Evolutionary conservation across 2,113 vertebrate genomes (phyloP).

Genomic region (Sterrhoptilus dennistouni): DNA sequence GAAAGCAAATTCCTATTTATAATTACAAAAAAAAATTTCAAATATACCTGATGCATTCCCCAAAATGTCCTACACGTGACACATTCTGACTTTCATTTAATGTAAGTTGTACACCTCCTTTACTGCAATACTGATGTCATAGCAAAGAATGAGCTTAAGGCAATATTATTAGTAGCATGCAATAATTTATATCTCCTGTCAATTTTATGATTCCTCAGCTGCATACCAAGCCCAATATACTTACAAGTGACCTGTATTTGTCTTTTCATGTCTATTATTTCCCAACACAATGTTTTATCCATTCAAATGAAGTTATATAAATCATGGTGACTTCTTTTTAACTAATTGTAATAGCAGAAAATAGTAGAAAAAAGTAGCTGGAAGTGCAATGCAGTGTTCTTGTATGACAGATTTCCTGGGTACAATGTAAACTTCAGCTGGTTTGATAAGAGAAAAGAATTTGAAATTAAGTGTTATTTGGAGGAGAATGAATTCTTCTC

Average conservation of each 20-base stretch:
- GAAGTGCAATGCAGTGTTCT: not conserved
- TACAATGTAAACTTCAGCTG: not conserved
- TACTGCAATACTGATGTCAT: not conserved
- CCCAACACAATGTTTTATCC: not conserved
- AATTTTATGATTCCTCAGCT: not conserved
- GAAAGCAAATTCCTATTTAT: not conserved
- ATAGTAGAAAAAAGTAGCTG: not conserved
- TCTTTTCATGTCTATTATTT: not conserved
- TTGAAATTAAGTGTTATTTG: constrained; percentile 32
- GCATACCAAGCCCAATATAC: not conserved
- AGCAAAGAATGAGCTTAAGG: not conserved
- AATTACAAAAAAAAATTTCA: not conserved
- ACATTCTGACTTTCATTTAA: not conserved
- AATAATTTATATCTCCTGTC: not conserved
- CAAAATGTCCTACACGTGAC: not conserved
- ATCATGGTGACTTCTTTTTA: not conserved
- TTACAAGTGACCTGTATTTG: not conserved
- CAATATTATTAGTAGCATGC: not conserved
- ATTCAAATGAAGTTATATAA: not conserved
- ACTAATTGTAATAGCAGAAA: not conserved
- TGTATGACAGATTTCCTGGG: not conserved
- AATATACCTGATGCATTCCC: not conserved
- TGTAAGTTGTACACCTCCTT: not conserved
- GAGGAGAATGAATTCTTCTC: constrained; percentile 16
- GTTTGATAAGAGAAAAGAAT: constrained; percentile 25